phyloP scores from a whole-genome alignment of 2,113 vertebrate genomes.

The Nymphicus hollandicus region DNA sequence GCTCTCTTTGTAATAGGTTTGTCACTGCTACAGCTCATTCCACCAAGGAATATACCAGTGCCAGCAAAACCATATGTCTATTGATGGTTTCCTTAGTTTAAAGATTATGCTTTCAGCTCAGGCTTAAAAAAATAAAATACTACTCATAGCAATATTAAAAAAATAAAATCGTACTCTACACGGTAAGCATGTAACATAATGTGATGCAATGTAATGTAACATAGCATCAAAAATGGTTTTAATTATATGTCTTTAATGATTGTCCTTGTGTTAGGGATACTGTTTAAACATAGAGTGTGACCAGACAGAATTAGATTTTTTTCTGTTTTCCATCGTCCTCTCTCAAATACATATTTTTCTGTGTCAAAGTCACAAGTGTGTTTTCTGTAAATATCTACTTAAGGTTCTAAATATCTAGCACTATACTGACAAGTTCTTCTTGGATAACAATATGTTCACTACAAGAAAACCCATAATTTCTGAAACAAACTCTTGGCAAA shows the following conservation, averaged over 20 bases:
- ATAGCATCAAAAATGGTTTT: neutral
- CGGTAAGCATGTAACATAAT: neutral
- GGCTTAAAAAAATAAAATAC: neutral
- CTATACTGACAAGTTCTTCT: neutral
- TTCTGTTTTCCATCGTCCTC: neutral
- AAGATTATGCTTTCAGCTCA: neutral
- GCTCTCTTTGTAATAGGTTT: neutral
- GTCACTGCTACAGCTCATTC: neutral
- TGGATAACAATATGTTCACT: neutral
- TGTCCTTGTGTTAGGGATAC: neutral
- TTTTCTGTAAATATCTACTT: neutral
- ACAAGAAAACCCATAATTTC: neutral
- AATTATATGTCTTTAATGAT: neutral
- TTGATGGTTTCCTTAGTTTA: neutral
- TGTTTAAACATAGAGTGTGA: neutral
- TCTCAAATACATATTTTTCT: neutral
- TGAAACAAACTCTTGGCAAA: neutral
- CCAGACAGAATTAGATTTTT: neutral
- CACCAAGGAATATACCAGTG: neutral
- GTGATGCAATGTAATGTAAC: neutral
- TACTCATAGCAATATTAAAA: neutral
- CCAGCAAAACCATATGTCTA: neutral
- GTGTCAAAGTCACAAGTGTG: neutral
- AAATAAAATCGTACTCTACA: neutral
- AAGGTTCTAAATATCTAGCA: neutral